Conservation (phyloP, 1,140 invertebrate genomes). For the Microplitis demolitor region DNA sequence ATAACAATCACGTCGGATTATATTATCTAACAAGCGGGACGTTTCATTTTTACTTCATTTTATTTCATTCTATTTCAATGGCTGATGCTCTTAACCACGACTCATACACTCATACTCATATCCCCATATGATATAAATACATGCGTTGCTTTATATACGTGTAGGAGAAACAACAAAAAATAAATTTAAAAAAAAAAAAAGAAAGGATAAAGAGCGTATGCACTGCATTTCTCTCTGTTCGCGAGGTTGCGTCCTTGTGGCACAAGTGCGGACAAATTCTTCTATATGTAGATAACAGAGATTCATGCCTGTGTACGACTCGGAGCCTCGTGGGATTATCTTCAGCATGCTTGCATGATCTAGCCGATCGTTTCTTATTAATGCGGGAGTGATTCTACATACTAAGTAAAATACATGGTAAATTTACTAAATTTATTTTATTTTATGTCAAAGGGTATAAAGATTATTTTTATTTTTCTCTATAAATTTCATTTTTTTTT, state of each 20-base stretch:
- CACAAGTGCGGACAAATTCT: constrained; percentile 19
- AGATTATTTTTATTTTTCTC: no score
- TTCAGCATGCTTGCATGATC: background rate
- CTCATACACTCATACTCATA: background rate
- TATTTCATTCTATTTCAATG: constrained; percentile 23
- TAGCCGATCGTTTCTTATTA: background rate
- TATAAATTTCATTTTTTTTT: no score
- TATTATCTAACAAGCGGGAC: constrained; percentile 31
- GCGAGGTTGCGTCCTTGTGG: constrained; percentile 16
- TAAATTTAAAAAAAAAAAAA: no score
- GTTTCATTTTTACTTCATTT: constrained; percentile 26
- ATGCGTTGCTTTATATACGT: no score
- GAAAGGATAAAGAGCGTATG: background rate
- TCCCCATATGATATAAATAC: no score
- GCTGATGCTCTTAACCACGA: background rate
- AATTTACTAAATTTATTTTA: constrained; percentile 15
- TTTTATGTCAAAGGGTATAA: no score
- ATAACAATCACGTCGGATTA: constrained; percentile 33
- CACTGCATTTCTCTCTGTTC: constrained; percentile 2
- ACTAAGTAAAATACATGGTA: background rate
- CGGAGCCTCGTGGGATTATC: constrained; percentile 5
- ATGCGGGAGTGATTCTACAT: background rate
- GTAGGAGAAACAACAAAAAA: no score
- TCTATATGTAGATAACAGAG: constrained; percentile 15
- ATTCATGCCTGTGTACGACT: constrained; percentile 9